Percentiles rank a stretch among this genome's conserved stretches.
phyloP scores from a whole-genome alignment of 2,888 invertebrate genomes.

The Nemurella pictetii region DNA sequence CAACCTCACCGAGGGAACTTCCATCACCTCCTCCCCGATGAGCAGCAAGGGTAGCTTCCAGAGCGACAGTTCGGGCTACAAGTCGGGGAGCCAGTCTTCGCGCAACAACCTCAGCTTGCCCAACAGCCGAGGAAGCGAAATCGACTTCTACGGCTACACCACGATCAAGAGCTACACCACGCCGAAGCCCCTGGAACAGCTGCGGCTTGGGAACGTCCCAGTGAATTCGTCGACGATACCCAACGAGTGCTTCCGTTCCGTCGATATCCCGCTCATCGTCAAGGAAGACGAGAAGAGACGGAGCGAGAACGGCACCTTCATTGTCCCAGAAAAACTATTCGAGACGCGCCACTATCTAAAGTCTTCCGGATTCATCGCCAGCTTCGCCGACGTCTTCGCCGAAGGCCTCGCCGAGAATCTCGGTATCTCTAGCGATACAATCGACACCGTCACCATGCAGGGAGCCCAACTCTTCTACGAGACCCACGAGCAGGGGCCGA shows the following conservation, averaged over 20 bases:
- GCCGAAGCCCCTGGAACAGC: conserved; percentile 54
- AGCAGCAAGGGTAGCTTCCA: conserved; percentile 43
- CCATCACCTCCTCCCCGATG: not conserved
- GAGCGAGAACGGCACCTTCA: conserved; percentile 15
- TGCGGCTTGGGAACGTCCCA: conserved; percentile 35
- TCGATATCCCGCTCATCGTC: conserved; percentile 35
- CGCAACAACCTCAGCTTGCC: conserved; percentile 22
- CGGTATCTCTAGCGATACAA: conserved; percentile 59
- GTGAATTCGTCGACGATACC: conserved; percentile 46
- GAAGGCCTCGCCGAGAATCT: conserved; percentile 62
- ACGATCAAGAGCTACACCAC: conserved; percentile 64
- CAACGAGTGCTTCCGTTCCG: conserved; percentile 47
- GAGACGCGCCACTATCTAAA: conserved; percentile 57
- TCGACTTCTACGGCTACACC: conserved; percentile 63
- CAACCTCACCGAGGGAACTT: not conserved
- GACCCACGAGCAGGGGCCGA: conserved; percentile 43
- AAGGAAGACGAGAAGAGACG: conserved; percentile 13
- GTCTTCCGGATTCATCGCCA: conserved; percentile 68
- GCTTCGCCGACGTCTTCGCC: conserved; percentile 68
- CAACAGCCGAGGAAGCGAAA: conserved; percentile 34
- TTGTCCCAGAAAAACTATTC: conserved; percentile 27
- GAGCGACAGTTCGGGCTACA: conserved; percentile 59
- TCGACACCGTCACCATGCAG: conserved; percentile 62
- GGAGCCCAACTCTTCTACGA: conserved; percentile 70
- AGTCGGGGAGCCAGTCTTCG: conserved; percentile 50